A percentile compares a stretch with the other conserved stretches of the same genome.
These are phyloP conservation scores for Ploceus nigricollis DNA, from an alignment of 2,113 vertebrate species.

Conservation along the genomic window DNA sequence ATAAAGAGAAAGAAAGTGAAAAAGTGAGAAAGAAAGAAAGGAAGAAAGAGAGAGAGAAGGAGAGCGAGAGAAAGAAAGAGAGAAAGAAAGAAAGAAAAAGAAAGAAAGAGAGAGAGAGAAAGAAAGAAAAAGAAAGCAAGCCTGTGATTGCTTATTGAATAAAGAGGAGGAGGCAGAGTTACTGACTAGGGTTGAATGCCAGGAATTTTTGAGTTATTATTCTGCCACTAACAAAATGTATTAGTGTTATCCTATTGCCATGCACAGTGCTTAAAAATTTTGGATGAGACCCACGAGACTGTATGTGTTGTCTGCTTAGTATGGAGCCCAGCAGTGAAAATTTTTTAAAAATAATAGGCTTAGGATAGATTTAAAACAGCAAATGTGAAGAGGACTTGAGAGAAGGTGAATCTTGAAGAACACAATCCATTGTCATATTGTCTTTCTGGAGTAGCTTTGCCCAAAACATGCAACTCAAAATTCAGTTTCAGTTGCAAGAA, in stretches of 20 bases:
- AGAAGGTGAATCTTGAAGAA: not conserved
- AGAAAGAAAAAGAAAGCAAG: no score
- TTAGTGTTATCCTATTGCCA: not conserved
- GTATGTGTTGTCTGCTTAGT: not conserved
- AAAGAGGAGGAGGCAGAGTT: not conserved
- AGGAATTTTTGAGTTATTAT: not conserved
- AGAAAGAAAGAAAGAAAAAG: no score
- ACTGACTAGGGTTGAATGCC: not conserved
- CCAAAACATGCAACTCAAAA: not conserved
- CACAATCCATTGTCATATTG: not conserved
- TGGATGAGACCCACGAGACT: fast-evolving
- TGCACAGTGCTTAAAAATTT: not conserved
- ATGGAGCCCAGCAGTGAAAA: not conserved
- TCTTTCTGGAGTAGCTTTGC: not conserved
- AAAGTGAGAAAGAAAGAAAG: not conserved
- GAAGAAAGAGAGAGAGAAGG: not conserved
- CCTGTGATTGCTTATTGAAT: not conserved
- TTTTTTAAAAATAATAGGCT: not conserved
- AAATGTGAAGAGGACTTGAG: not conserved
- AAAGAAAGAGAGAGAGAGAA: not conserved
- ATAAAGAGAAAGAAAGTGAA: not conserved
- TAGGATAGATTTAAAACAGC: not conserved
- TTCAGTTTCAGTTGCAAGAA: not conserved
- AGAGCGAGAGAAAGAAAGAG: not conserved
- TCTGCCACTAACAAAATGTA: not conserved